Percentiles rank a stretch among this genome's conserved stretches.
Evolutionary conservation across 2,113 vertebrate genomes (phyloP).

Genomic region (Ceuthmochares aereus): DNA sequence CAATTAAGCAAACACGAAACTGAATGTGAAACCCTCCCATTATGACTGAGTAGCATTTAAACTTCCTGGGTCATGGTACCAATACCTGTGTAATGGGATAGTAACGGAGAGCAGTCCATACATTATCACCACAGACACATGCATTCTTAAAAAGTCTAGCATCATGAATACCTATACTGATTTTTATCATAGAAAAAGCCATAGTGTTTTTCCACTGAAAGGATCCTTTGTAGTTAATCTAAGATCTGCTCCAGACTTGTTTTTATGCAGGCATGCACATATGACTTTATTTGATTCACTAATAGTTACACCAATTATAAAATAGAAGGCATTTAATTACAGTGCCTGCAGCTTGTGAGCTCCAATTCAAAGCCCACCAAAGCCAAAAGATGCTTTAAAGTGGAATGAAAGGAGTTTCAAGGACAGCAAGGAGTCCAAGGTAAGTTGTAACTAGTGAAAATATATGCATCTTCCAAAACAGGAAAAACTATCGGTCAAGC

Average conservation of each 20-base stretch:
- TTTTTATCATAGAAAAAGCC: not conserved
- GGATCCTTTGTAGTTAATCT: not conserved
- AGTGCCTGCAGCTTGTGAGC: not conserved
- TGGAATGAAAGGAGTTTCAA: not conserved
- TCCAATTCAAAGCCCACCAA: not conserved
- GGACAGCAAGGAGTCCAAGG: not conserved
- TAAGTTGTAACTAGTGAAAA: not conserved
- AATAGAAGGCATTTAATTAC: conserved; percentile 8
- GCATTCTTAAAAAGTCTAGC: not conserved
- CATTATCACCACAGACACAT: not conserved
- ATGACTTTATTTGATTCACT: not conserved
- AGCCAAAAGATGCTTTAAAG: not conserved
- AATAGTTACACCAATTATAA: not conserved
- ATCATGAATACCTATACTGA: not conserved
- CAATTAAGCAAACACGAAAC: not conserved
- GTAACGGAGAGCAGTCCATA: not conserved
- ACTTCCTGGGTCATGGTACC: not conserved
- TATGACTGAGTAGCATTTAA: not conserved
- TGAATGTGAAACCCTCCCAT: not conserved
- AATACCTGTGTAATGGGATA: not conserved
- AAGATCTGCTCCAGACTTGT: not conserved
- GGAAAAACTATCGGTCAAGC: not conserved
- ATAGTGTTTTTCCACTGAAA: not conserved
- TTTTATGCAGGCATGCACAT: not conserved
- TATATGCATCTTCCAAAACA: not conserved